Base-by-base conservation (phyloP, 2,888 invertebrate genomes). In the Ectemnius continuus region DNA sequence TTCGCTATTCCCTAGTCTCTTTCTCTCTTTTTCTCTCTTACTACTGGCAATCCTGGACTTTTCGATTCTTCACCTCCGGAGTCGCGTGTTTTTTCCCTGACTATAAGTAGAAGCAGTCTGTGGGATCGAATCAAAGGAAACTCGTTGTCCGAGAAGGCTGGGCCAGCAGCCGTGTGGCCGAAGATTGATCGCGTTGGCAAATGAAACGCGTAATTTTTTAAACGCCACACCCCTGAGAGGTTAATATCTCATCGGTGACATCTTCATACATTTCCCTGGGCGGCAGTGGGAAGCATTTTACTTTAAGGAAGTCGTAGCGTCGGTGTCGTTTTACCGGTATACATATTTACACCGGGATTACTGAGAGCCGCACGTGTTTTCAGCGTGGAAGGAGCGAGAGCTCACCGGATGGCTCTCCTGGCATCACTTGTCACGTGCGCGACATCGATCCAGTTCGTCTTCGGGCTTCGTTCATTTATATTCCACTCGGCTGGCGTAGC, bases 401-500 rank as follows among this genome's bases (percentile, higher is more conserved):
- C 5, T 14, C 14, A 13, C n/a, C 52, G 52, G n/a, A 52, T 16
- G 52, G 14, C 8, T 14, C 14, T 52, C 16, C 52, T 13, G 52
- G 52, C n/a, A 16, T 52, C 52, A 52, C 79, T 82, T 78, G 76
- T 79, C 79, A 79, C 73, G 79, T 70, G 74, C 77, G 45, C 66
- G 67, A 75, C 78, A 82, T 82, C 82, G 82, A 82, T 82, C 82
- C 74, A 70, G 77, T 75, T 74, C 78, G 82, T 82, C 82, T 81
- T 82, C 73, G 79, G 80, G 36, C 80, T 76, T 77, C 75, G 67
- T 57, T 82, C 82, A 79, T 82, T 82, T 82, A 79, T 82, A 82
- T 82, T 82, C 82, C 75, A 68, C 78, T 80, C 82, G 82, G 80
- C 80, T 73, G 61, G 71, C 79, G 64, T 73, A 77, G 82, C 82